Conservation (phyloP, 2,888 invertebrate species). For the Amorpha juglandis region DNA sequence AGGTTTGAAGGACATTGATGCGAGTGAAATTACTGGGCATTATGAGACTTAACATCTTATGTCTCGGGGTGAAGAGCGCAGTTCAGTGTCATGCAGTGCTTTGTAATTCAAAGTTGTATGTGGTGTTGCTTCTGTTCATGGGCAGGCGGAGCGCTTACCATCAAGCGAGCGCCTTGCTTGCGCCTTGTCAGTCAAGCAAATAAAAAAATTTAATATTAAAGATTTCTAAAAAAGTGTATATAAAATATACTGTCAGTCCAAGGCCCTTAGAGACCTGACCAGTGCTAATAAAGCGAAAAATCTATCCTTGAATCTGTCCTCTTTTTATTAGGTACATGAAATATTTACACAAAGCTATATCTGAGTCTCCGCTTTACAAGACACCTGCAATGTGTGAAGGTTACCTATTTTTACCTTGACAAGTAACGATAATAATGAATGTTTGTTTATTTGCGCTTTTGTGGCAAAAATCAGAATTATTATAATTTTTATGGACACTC, state of each 20-base stretch:
- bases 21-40: no score
- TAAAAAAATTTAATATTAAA: no score
- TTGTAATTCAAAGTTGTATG: no score
- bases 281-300: constrained; percentile 4
- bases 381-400: constrained; percentile 51
- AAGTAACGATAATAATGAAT: neutral
- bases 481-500: neutral
- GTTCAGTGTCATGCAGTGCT: no score
- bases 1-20: no score
- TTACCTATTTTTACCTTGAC: neutral
- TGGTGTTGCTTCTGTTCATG: no score
- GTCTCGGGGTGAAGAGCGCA: no score
- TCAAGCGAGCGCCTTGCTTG: no score
- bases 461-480: neutral
- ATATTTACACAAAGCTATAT: constrained; percentile 42
- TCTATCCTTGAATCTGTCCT: constrained; percentile 31
- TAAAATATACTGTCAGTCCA: neutral
- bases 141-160: no score
- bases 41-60: no score
- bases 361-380: constrained; percentile 28
- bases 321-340: constrained; percentile 51
- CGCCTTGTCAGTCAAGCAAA: no score
- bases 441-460: neutral
- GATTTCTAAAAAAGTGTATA: no score
- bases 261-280: neutral